phyloP scores from a whole-genome alignment of 2,888 invertebrate species.

The Volucella inanis region DNA sequence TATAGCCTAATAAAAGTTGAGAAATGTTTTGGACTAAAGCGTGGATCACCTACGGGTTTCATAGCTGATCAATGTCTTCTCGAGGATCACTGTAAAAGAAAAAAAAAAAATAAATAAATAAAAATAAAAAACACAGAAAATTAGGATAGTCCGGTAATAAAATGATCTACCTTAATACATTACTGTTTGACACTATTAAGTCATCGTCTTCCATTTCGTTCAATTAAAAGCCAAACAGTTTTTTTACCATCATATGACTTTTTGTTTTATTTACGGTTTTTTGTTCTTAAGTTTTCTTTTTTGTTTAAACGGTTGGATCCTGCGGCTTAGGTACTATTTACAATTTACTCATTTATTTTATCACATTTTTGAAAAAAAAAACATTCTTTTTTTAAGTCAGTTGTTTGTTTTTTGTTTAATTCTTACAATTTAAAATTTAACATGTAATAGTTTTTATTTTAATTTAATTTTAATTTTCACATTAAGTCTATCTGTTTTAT shows the following conservation, averaged over 20 bases:
- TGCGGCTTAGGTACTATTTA: constrained; percentile 66
- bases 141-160: too few species aligned
- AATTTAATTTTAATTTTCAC: constrained; percentile 5
- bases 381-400: constrained; percentile 22
- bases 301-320: constrained; percentile 55
- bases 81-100: too few species aligned
- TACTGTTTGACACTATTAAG: too few species aligned
- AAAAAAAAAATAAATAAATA: too few species aligned
- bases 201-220: too few species aligned
- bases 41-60: too few species aligned
- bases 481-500: constrained; percentile 24
- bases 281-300: constrained; percentile 45
- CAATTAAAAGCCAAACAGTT: too few species aligned
- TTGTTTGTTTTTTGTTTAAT: constrained; percentile 22
- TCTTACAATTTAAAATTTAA: constrained; percentile 50
- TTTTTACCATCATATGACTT: neutral
- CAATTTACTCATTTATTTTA: constrained; percentile 58
- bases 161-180: too few species aligned
- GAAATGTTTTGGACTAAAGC: too few species aligned
- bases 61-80: too few species aligned
- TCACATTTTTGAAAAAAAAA: constrained; percentile 73
- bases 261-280: constrained; percentile 12
- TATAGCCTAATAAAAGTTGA: too few species aligned
- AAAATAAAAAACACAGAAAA: too few species aligned
- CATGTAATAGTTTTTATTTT: constrained; percentile 46